These are phyloP conservation scores for Hypena proboscidalis DNA, from an alignment of 2,888 invertebrate species.

Conservation along the genomic window DNA sequence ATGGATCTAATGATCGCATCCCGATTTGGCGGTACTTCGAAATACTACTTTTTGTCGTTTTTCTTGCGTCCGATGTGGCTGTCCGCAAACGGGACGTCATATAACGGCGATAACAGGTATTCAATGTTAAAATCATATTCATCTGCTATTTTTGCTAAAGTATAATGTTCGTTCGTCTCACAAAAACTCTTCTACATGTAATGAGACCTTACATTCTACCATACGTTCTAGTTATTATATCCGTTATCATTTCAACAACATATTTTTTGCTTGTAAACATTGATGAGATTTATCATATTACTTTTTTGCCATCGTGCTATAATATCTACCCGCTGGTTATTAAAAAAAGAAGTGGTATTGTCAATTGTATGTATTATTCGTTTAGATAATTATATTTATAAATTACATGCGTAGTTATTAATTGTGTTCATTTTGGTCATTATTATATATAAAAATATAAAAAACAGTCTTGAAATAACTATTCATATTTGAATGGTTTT, in stretches of 20 bases:
- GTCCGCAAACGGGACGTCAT: conserved; percentile 74
- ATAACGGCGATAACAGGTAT: conserved; percentile 74
- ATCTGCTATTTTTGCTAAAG: conserved; percentile 45
- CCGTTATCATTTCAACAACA: conserved; percentile 5
- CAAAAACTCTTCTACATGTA: conserved; percentile 11
- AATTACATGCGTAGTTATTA: too few relatives aligned
- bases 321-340: too few relatives aligned
- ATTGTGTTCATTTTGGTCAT: too few relatives aligned
- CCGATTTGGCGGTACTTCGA: conserved; percentile 71
- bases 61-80: conserved; percentile 69
- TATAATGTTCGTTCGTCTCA: conserved; percentile 31
- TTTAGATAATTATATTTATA: too few relatives aligned
- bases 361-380: too few relatives aligned
- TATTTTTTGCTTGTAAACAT: background rate
- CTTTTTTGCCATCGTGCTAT: background rate
- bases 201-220: conserved; percentile 14
- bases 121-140: conserved; percentile 61
- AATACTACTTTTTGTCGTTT: conserved; percentile 71
- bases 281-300: background rate
- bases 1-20: conserved; percentile 80
- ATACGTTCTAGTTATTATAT: conserved; percentile 9
- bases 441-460: too few relatives aligned
- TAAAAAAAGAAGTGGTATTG: too few relatives aligned
- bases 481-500: too few relatives aligned
- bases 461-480: too few relatives aligned